These are phyloP conservation scores for Corvus cornix DNA, from an alignment of 2,113 vertebrate genomes.

Conservation along the genomic window DNA sequence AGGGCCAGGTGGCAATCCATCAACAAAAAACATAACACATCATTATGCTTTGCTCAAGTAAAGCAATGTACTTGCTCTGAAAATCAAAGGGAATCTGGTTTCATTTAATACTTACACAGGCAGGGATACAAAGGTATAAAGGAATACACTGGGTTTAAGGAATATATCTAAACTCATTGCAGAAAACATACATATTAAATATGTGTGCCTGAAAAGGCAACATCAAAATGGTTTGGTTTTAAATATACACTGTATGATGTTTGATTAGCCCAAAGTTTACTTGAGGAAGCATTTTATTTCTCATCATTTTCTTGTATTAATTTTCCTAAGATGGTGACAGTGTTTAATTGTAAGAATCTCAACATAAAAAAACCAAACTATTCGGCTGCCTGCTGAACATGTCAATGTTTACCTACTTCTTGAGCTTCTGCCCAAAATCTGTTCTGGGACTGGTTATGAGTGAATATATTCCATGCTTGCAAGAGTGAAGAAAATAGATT, in stretches of 20 bases:
- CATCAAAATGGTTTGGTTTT: not conserved
- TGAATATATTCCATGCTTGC: not conserved
- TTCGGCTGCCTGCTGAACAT: not conserved
- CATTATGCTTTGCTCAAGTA: not conserved
- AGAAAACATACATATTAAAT: not conserved
- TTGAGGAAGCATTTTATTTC: not conserved
- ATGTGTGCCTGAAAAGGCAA: not conserved
- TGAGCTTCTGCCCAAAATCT: not conserved
- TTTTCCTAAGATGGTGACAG: not conserved
- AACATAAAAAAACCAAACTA: not conserved
- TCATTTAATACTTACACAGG: not conserved
- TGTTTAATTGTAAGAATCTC: not conserved
- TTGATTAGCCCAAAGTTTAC: not conserved
- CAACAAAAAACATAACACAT: not conserved
- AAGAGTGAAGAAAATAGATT: not conserved
- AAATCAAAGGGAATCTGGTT: conserved; percentile 2
- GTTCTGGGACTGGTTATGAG: not conserved
- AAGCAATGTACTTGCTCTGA: not conserved
- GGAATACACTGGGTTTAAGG: not conserved
- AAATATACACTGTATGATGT: not conserved
- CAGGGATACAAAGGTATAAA: not conserved
- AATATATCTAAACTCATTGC: not conserved
- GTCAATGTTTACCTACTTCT: not conserved
- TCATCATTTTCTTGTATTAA: not conserved
- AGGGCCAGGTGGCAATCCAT: not conserved